A percentile compares a stretch with the other conserved stretches of the same genome.
These are phyloP conservation scores for Antechinus flavipes DNA, from an alignment of 2,113 vertebrate species.

Conservation along the genomic window DNA sequence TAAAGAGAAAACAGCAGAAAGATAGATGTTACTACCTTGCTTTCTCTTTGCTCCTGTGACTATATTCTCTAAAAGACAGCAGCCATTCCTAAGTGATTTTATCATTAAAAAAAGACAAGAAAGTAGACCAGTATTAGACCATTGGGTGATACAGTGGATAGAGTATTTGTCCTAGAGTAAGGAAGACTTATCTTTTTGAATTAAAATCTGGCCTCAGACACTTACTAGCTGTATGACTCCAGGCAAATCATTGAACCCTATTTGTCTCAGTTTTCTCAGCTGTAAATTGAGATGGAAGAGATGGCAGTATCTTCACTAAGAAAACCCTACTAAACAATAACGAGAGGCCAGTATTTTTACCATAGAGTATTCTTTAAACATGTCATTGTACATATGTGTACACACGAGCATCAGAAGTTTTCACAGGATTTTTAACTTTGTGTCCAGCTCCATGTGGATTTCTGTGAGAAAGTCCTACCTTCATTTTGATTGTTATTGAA, in stretches of 20 bases:
- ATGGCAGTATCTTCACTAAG: too few species aligned
- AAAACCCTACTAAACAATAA: too few species aligned
- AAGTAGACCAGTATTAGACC: neutral
- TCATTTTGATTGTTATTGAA: neutral
- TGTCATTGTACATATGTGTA: neutral
- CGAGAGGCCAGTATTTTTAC: neutral
- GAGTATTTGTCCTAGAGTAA: neutral
- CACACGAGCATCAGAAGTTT: neutral
- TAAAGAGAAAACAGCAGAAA: neutral
- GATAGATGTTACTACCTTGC: neutral
- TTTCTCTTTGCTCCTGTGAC: neutral
- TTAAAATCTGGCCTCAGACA: neutral
- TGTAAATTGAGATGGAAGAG: too few species aligned
- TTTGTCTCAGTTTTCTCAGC: too few species aligned
- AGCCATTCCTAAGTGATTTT: neutral
- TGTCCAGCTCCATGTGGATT: neutral
- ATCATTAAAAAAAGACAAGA: neutral
- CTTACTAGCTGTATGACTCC: neutral
- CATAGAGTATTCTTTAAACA: neutral
- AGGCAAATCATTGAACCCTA: neutral
- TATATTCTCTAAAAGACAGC: neutral
- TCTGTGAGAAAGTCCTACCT: neutral
- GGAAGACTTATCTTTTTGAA: neutral
- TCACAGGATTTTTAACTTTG: neutral
- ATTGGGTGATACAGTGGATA: constrained; percentile 1